Evolutionary conservation across 2,113 vertebrate genomes (phyloP), one percentile per base, ranked within the genome.

Genomic region (Cyanoramphus novaezelandiae): DNA sequence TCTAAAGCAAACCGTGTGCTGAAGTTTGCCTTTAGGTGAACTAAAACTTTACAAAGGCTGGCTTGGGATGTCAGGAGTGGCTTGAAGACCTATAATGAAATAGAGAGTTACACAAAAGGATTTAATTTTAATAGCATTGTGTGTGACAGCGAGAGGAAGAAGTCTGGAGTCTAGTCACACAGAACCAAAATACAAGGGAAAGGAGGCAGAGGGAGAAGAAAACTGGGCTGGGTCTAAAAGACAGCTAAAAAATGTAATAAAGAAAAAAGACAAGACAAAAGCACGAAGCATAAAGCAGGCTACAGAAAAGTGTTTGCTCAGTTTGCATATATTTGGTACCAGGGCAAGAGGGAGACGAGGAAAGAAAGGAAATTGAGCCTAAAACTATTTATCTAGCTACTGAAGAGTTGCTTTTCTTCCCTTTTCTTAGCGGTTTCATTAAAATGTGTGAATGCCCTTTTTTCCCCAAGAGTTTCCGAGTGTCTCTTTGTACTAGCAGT

Each of bases 61-160:
- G 5, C 49, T 81, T 77, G 50, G 53, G 71, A 90, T 93, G 92
- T 90, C 49, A 70, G 67, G 64, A 68, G 37, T 74, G 24, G 37
- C 60, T 93, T 41, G n/a, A 90, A 93, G 69, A 71, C n/a, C 17
- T 64, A 5, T 46, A 82, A 90, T 59, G 62, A 88, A 88, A 52
- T 28, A 57, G 37, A 72, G 44, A 68, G 77, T 81, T 94, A 29
- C 28, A 88, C 57, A 78, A 83, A 94, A 90, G 33, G 33, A 44
- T 86, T 92, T 84, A 63, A 94, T 92, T 94, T 93, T 92, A 86
- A 92, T 83, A 89, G 46, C 43, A n/a, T 11, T 88, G 44, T 50
- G 10, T 71, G 41, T 77, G 67, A 72, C 31, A 81, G 46, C 1
- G 5, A 87, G 68, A 91, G 62, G 39, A 57, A 78, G 59, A 92